These are phyloP conservation scores for Maniola hyperantus DNA, from an alignment of 2,888 invertebrate species.

Conservation along the genomic window DNA sequence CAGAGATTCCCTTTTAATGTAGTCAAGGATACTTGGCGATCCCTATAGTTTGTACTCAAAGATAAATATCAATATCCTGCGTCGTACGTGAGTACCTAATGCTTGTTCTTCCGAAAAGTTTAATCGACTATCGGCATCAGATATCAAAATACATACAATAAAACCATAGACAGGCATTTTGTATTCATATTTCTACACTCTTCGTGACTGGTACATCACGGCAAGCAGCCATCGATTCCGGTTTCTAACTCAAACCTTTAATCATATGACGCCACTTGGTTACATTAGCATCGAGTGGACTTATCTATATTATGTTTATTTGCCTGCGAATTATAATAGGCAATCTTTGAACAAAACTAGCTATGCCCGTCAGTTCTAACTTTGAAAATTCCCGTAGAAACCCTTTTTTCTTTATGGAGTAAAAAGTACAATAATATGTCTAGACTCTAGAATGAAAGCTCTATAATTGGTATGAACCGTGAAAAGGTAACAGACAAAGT, in stretches of 20 bases:
- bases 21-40: too few species aligned
- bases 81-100: not conserved
- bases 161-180: not conserved
- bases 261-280: slow-evolving; percentile 16
- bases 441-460: too few species aligned
- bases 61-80: not conserved
- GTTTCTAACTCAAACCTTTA: slow-evolving; percentile 20
- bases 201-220: slow-evolving; percentile 22
- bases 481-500: too few species aligned
- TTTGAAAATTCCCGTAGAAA: too few species aligned
- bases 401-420: too few species aligned
- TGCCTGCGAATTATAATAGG: slow-evolving; percentile 1
- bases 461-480: too few species aligned
- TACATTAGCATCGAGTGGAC: slow-evolving; percentile 1
- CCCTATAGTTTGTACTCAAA: too few species aligned
- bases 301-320: slow-evolving; percentile 4
- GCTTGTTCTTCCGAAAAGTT: not conserved
- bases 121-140: slow-evolving; percentile 6
- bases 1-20: too few species aligned
- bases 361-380: too few species aligned
- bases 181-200: slow-evolving; percentile 15
- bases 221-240: slow-evolving; percentile 12
- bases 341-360: too few species aligned
- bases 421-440: too few species aligned
- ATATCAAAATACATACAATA: slow-evolving; percentile 3